A percentile compares a stretch with the other conserved stretches of the same genome.
These are phyloP conservation scores for Pangasius krempfi DNA, from an alignment of 2,797 vertebrate species.

Conservation along the genomic window DNA sequence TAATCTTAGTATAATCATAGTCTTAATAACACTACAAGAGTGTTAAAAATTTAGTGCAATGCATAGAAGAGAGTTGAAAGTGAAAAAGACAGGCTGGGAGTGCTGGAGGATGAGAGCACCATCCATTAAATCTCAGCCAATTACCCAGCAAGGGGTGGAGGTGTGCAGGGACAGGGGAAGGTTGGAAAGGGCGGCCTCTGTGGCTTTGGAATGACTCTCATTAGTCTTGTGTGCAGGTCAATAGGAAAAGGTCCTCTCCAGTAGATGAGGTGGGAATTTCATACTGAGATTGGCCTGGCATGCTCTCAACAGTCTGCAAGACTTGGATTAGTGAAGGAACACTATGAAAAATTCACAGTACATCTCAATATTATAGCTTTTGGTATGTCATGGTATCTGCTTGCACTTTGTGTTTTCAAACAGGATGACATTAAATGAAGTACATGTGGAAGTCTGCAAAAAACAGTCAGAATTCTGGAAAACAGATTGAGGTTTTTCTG, in stretches of 20 bases:
- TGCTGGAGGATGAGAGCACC: slow-evolving; percentile 56
- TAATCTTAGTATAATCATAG: neutral
- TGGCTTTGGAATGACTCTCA: slow-evolving; percentile 52
- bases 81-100: neutral
- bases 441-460: neutral
- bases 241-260: slow-evolving; percentile 51
- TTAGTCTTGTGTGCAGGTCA: slow-evolving; percentile 57
- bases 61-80: neutral
- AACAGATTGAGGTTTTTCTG: neutral
- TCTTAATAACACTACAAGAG: neutral
- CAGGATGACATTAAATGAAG: neutral
- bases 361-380: neutral
- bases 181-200: slow-evolving; percentile 34
- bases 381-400: neutral
- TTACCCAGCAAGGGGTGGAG: slow-evolving; percentile 60
- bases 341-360: neutral
- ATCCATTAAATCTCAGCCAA: slow-evolving; percentile 76
- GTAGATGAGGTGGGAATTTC: slow-evolving; percentile 26
- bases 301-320: neutral
- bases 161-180: slow-evolving; percentile 31
- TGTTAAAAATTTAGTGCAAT: neutral
- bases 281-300: neutral
- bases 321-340: too few species aligned
- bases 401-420: neutral
- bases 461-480: neutral